Percentiles rank a stretch among this genome's conserved stretches.
Conservation (phyloP, 1,140 invertebrate genomes). For the Sarcophaga bullata region DNA sequence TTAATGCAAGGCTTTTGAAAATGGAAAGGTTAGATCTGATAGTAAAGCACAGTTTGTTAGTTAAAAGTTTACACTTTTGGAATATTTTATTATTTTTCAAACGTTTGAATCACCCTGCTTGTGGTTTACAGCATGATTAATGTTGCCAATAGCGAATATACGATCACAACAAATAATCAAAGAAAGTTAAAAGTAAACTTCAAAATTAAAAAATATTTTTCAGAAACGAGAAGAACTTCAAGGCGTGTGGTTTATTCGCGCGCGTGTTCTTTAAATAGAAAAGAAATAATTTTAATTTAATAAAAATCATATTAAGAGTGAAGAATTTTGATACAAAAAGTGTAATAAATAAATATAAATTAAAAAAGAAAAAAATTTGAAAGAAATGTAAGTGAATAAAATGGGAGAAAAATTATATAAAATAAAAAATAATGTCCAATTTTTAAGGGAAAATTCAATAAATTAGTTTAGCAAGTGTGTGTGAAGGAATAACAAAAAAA, state of each 20-base stretch:
- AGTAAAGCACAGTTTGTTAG: too few species aligned
- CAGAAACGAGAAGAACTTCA: constrained; percentile 28
- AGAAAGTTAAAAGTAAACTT: constrained; percentile 9
- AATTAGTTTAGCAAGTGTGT: neutral
- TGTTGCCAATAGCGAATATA: constrained; percentile 9
- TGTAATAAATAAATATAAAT: neutral
- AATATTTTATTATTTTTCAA: too few species aligned
- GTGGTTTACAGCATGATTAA: neutral
- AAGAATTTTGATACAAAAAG: neutral
- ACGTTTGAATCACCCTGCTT: neutral
- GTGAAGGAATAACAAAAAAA: neutral
- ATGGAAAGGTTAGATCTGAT: too few species aligned
- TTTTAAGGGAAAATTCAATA: constrained; percentile 22
- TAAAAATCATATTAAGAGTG: neutral
- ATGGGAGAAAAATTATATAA: neutral
- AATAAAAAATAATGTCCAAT: neutral
- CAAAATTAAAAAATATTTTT: constrained; percentile 22
- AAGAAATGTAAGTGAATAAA: neutral
- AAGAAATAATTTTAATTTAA: constrained; percentile 20
- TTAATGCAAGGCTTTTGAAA: too few species aligned
- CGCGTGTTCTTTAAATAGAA: neutral
- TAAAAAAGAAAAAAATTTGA: neutral
- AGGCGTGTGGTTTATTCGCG: constrained; percentile 15
- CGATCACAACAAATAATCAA: constrained; percentile 13
- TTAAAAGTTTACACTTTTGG: too few species aligned